phyloP scores from a whole-genome alignment of 2,797 vertebrate genomes.

The Sebastes iracundus region DNA sequence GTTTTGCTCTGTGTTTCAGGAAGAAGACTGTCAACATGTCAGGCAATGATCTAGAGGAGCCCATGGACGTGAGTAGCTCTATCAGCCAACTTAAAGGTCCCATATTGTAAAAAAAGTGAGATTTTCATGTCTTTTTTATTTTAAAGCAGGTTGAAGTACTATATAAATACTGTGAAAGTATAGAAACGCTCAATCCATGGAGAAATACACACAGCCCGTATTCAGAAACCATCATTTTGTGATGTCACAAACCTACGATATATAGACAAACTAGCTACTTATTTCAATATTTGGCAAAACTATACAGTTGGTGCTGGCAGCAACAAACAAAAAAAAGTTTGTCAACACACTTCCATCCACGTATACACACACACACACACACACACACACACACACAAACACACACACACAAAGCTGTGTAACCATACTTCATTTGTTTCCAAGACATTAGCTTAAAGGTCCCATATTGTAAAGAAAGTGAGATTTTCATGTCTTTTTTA shows the following conservation, averaged over 20 bases:
- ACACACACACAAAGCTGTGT: background rate
- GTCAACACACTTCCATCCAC: background rate
- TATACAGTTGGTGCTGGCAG: background rate
- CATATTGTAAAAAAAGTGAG: too few relatives aligned
- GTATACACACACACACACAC: too few relatives aligned
- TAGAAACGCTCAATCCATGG: too few relatives aligned
- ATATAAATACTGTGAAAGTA: too few relatives aligned
- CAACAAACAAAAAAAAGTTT: background rate
- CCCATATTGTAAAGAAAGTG: fast-evolving
- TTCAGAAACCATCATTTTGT: too few relatives aligned
- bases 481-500: too few relatives aligned
- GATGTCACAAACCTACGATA: too few relatives aligned
- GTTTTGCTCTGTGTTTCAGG: background rate
- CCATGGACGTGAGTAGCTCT: background rate
- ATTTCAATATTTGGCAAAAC: slow-evolving; percentile 18
- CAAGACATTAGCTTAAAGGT: background rate
- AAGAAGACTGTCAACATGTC: slow-evolving; percentile 10
- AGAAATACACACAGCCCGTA: too few relatives aligned
- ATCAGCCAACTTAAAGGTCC: background rate
- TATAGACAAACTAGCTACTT: background rate
- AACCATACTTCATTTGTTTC: background rate
- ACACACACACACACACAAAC: too few relatives aligned
- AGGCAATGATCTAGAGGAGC: fast-evolving
- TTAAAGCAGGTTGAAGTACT: too few relatives aligned
- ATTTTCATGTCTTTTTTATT: too few relatives aligned